Percentiles rank a stretch among this genome's conserved stretches.
These are phyloP conservation scores for Brachionus asplanchnoidis DNA, from an alignment of 1,140 invertebrate genomes.

Conservation along the genomic window DNA sequence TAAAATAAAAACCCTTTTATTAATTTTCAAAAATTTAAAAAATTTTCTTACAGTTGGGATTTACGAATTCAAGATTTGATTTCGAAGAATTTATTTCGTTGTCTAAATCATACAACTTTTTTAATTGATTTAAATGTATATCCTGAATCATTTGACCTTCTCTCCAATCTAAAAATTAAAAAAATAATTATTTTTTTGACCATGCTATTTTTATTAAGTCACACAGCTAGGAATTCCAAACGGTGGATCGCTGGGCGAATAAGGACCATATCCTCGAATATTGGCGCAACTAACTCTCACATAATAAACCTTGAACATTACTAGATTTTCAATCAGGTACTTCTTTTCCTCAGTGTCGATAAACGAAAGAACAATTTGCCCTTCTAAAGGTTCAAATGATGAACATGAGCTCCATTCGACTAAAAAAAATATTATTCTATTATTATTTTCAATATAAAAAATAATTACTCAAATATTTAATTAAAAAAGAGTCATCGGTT, in stretches of 20 bases:
- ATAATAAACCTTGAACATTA: constrained; percentile 75
- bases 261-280: constrained; percentile 80
- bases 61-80: constrained; percentile 5
- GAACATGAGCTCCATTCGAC: constrained; percentile 70
- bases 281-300: constrained; percentile 75
- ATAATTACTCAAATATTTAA: constrained; percentile 76
- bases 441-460: neutral
- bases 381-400: constrained; percentile 72
- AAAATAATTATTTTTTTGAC: too few relatives aligned
- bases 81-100: constrained; percentile 26
- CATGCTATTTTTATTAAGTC: constrained; percentile 55
- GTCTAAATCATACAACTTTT: constrained; percentile 71
- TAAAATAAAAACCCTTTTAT: too few relatives aligned
- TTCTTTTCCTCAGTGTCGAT: constrained; percentile 28
- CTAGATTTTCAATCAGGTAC: constrained; percentile 67
- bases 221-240: constrained; percentile 84
- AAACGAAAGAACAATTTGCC: constrained; percentile 59
- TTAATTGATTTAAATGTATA: constrained; percentile 66
- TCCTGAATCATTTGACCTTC: constrained; percentile 66
- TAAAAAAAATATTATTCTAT: constrained; percentile 46
- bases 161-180: constrained; percentile 56
- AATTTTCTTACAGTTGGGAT: neutral
- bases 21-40: neutral
- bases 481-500: constrained; percentile 69
- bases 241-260: constrained; percentile 67